phyloP scores from a whole-genome alignment of 1,140 invertebrate genomes.

The Sinella curviseta region DNA sequence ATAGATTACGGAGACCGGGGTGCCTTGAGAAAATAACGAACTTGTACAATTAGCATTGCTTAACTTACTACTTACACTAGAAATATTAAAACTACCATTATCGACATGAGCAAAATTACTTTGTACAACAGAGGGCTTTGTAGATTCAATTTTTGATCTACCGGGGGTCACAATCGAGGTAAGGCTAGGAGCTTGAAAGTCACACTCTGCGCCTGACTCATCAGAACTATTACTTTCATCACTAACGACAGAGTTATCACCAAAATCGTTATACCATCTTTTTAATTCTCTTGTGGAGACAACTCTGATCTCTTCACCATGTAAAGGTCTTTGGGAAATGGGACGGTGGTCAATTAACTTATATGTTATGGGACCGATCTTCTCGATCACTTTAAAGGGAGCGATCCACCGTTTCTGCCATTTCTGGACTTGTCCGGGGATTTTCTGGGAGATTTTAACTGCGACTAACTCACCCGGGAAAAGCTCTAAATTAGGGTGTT shows the following conservation, averaged over 20 bases:
- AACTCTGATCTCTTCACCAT: not conserved
- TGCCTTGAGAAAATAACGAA: no score
- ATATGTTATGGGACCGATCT: not conserved
- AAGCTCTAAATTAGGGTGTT: not conserved
- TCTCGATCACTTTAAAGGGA: not conserved
- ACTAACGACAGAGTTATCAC: not conserved
- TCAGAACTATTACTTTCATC: not conserved
- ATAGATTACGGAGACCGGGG: no score
- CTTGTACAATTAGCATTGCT: no score
- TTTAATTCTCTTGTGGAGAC: not conserved
- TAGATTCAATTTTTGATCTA: not conserved
- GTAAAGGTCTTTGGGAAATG: not conserved
- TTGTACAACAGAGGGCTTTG: not conserved
- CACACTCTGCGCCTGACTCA: not conserved
- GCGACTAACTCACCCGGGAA: not conserved
- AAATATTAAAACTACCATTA: no score
- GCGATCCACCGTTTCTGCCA: not conserved
- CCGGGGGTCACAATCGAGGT: not conserved
- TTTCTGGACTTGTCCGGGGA: not conserved
- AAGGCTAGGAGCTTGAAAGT: not conserved
- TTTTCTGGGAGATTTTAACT: not conserved
- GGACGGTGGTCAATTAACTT: not conserved
- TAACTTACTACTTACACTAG: no score
- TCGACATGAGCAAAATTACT: no score
- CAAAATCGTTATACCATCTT: not conserved